Conservation (phyloP, 2,113 vertebrate species). For the Athene noctua region DNA sequence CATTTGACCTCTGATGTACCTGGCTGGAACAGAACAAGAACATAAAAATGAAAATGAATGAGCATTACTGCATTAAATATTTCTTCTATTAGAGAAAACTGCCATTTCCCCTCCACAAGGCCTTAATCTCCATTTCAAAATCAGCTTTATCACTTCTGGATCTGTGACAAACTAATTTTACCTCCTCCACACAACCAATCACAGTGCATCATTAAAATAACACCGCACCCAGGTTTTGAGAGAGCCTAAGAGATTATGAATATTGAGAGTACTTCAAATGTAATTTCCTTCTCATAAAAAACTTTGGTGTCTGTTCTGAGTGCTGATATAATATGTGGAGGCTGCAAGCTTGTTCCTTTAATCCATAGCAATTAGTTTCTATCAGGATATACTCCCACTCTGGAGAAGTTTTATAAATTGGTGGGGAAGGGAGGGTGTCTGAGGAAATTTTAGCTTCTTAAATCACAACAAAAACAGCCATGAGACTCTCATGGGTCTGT, state of each 20-base stretch:
- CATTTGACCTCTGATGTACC: neutral
- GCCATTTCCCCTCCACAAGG: neutral
- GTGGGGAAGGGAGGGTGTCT: neutral
- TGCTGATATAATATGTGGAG: slow-evolving; percentile 38
- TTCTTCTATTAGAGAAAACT: slow-evolving; percentile 1
- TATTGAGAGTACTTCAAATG: slow-evolving; percentile 33
- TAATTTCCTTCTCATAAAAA: slow-evolving; percentile 54
- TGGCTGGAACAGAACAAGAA: neutral
- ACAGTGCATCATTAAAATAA: slow-evolving; percentile 4
- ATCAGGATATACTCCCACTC: slow-evolving; percentile 49
- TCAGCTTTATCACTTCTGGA: slow-evolving; percentile 33
- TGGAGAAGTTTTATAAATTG: neutral
- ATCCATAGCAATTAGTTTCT: slow-evolving; percentile 50
- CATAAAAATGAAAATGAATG: slow-evolving; percentile 10
- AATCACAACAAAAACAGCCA: neutral
- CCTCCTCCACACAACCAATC: slow-evolving; percentile 37
- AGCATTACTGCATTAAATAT: neutral
- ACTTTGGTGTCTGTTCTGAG: slow-evolving; percentile 11
- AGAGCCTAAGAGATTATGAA: slow-evolving; percentile 19
- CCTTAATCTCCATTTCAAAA: slow-evolving; percentile 32
- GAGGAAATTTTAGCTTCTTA: neutral
- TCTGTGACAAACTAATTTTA: slow-evolving; percentile 42
- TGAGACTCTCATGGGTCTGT: neutral
- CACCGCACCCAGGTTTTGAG: neutral
- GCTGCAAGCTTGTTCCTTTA: slow-evolving; percentile 50